A percentile compares a stretch with the other conserved stretches of the same genome.
phyloP scores from a whole-genome alignment of 2,113 vertebrate genomes.

The Pluvialis apricaria region DNA sequence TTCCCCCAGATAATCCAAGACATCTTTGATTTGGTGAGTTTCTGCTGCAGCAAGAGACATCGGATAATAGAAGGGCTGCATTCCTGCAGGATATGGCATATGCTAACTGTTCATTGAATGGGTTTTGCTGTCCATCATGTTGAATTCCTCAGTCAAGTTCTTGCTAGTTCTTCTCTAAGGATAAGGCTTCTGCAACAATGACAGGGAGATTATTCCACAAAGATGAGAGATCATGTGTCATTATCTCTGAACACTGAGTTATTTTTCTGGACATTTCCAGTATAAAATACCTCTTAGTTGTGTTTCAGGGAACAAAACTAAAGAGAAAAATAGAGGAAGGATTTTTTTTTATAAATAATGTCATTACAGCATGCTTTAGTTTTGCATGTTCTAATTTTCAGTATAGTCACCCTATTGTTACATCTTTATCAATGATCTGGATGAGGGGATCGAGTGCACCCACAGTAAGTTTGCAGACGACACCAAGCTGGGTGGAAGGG shows the following conservation, averaged over 20 bases:
- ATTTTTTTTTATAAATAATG: background rate
- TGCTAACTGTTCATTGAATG: constrained; percentile 56
- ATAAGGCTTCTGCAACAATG: constrained; percentile 5
- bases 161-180: constrained; percentile 10
- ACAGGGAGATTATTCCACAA: constrained; percentile 16
- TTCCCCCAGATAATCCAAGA: background rate
- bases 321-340: background rate
- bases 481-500: too few species aligned
- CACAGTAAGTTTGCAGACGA: too few species aligned
- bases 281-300: background rate
- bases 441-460: too few species aligned
- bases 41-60: background rate
- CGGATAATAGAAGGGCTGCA: background rate
- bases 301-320: background rate
- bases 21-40: constrained; percentile 7
- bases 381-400: background rate
- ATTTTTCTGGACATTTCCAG: background rate
- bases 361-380: background rate
- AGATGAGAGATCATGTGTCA: background rate
- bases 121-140: constrained; percentile 54
- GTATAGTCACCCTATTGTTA: background rate
- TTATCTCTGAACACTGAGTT: background rate
- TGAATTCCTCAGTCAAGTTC: constrained; percentile 40
- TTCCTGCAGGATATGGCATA: constrained; percentile 60
- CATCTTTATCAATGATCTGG: too few species aligned